These are phyloP conservation scores for Drosophila anomelani DNA, from an alignment of 2,888 invertebrate genomes.

Conservation along the genomic window DNA sequence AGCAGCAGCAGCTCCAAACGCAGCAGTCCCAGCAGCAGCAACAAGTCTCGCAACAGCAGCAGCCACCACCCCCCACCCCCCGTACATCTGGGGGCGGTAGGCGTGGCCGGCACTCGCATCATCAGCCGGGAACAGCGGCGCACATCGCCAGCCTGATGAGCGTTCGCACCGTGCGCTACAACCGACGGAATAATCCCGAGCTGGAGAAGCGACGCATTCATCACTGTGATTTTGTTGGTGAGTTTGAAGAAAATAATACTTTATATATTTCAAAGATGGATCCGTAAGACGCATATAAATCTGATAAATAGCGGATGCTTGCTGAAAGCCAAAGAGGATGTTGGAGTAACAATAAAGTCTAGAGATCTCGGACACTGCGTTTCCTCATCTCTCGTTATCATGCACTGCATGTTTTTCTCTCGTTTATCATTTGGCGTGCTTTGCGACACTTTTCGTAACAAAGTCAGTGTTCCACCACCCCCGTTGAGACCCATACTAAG, in stretches of 20 bases:
- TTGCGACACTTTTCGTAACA: constrained; percentile 77
- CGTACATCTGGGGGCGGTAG: constrained; percentile 48
- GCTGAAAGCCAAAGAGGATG: not conserved
- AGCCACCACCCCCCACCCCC: constrained; percentile 51
- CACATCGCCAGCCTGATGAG: constrained; percentile 83
- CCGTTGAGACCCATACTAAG: not conserved
- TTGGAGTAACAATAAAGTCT: not conserved
- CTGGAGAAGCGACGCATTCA: constrained; percentile 97
- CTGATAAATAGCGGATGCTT: not conserved
- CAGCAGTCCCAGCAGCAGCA: constrained; percentile 38
- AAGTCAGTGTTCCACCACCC: constrained; percentile 6
- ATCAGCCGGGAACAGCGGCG: constrained; percentile 79
- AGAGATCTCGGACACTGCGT: constrained; percentile 7
- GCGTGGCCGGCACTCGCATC: constrained; percentile 72
- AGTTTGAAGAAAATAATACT: constrained; percentile 72
- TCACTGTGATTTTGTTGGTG: constrained; percentile 97
- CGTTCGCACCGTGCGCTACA: constrained; percentile 89
- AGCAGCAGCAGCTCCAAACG: constrained; percentile 29
- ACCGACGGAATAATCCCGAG: constrained; percentile 98
- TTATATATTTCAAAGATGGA: not conserved
- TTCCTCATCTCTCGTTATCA: constrained; percentile 36
- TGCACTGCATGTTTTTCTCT: constrained; percentile 59
- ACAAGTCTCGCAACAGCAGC: constrained; percentile 45
- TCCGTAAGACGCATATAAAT: not conserved
- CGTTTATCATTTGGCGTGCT: constrained; percentile 75